Percentiles rank a stretch among this genome's conserved stretches.
Evolutionary conservation across 2,113 vertebrate species (phyloP).

Genomic region (Tretioscincus oriximinensis): DNA sequence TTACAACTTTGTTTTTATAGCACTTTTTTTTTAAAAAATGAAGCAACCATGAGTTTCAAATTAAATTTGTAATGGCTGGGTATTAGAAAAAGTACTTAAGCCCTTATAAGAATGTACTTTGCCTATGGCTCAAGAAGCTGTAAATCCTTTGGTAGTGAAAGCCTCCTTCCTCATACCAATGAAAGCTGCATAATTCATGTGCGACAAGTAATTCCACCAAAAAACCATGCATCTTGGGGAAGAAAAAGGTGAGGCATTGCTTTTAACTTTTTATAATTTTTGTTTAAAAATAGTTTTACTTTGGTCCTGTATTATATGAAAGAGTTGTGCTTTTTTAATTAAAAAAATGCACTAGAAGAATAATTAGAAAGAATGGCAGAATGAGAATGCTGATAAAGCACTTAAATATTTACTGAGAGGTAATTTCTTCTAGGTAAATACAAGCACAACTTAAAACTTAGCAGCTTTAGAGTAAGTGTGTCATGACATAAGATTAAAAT

Average conservation of each 20-base stretch:
- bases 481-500: too few relatives aligned
- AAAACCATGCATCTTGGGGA: conserved; percentile 33
- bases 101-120: conserved; percentile 40
- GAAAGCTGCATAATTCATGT: conserved; percentile 55
- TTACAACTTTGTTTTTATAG: conserved; percentile 35
- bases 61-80: conserved; percentile 33
- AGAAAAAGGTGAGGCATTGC: conserved; percentile 43
- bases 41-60: conserved; percentile 21
- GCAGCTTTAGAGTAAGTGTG: neutral
- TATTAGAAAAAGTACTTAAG: conserved; percentile 14
- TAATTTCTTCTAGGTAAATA: neutral
- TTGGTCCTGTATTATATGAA: conserved; percentile 52
- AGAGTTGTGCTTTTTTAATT: conserved; percentile 32
- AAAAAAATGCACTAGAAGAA: neutral
- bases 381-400: neutral
- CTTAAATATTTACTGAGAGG: neutral
- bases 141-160: conserved; percentile 52
- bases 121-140: conserved; percentile 2
- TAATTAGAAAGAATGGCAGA: neutral
- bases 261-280: conserved; percentile 21
- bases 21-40: neutral
- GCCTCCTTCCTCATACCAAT: conserved; percentile 38
- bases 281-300: conserved; percentile 19
- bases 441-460: neutral
- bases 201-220: conserved; percentile 43